Base-by-base conservation (phyloP, 2,797 vertebrate genomes). In the Coracias cyanogaster region DNA sequence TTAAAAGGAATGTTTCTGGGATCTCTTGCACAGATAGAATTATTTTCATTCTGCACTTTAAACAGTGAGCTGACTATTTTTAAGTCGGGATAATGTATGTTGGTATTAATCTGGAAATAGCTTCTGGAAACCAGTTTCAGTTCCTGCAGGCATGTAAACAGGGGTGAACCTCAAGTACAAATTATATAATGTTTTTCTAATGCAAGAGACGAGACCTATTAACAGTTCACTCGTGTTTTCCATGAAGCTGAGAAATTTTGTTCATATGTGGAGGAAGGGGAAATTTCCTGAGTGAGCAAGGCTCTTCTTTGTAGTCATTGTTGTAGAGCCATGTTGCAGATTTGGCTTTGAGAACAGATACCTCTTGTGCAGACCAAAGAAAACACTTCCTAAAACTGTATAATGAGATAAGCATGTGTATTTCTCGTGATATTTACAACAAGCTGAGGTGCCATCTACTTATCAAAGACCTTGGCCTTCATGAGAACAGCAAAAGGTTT, bases 261-360 rank as follows among this genome's bases (percentile, higher is more conserved):
- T 86, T 73, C 70, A 45, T 84, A 74, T 49, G 80, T 89, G 80
- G 69, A 90, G 83, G 39, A 91, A 77, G 45, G 18, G 93, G 60
- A 84, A 83, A 79, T 57, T 82, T 89, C 91, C 88, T 79, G 77
- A 90, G 82, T 43, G 82, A 94, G 52, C 70, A 93, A 89, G 78
- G 79, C 74, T 65, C 55, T 87, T 87, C 72, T 88, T 57, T 74
- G 25, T 31, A 77, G 76, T 74, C 54, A 31, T 74, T 71, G 31
- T 6, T 79, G 71, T 66, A 31, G 77, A 82, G 90, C 55, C 70
- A 81, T 12, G 2, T 31, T 69, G 84, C 39, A 9, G 61, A 67
- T 92, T 80, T 87, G 58, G 74, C 71, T 96, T 69, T 94, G 72
- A 81, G 87, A 88, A 83, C 84, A 88, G 92, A 91, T 55, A 81